Evolutionary conservation across 2,797 vertebrate species (phyloP), one percentile per base, ranked within the genome.

Genomic region (Mionectes olivaceus): DNA sequence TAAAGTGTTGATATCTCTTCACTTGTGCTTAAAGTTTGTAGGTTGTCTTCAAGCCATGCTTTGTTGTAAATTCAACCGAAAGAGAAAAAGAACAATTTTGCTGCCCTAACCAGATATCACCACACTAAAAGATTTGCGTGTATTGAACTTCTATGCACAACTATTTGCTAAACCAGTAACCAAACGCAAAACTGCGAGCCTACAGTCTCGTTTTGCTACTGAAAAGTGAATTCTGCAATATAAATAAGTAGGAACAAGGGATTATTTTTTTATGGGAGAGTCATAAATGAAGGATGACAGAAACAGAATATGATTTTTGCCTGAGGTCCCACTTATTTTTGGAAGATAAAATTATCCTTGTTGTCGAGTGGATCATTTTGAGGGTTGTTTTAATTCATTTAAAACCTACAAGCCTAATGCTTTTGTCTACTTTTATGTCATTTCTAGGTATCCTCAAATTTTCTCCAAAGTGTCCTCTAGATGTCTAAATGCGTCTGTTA

Each of bases 1-100:
- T 77, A 68, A 89, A 95, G 46, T 94, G 85, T 57, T 95, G 89
- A 50, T 93, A 56, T 71, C 25, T 73, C 87, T 78, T 92, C 91
- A 76, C 43, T 83, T 87, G 30, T 78, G 60, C 64, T 87, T 83
- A 19, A 64, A 52, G 19, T 70, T 75, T 80, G 65, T 53, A 85
- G 32, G 17, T 75, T 89, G 65, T 83, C 69, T 89, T 81, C 39
- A 43, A 83, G 46, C 9, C 15, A 71, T 24, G 2, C 21, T 61
- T 87, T 89, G 8, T n/a, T 50, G 39, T 55, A 93, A 93, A 55
- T 60, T 69, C 22, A 80, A 6, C 24, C 27, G 50, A 37, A 83
- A 70, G 85, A 65, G 12, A n/a, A 32, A 78, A 43, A 49, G 19
- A 52, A 33, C 5, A 65, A 19, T 52, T 83, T 61, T 85, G 5